phyloP scores from a whole-genome alignment of 2,888 invertebrate genomes.

The Idaea dimidiata region DNA sequence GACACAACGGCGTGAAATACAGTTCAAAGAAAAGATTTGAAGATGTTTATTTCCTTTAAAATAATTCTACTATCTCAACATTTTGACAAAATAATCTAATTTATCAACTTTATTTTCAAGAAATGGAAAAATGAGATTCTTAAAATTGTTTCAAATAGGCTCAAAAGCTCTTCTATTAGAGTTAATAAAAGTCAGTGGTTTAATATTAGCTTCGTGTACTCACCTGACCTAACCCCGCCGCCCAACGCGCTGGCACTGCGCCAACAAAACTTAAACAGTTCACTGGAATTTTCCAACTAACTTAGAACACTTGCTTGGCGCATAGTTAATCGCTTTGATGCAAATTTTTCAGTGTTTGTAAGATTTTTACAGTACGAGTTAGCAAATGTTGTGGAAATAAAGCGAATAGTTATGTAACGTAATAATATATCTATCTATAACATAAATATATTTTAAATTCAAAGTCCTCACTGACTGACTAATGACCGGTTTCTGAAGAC shows the following conservation, averaged over 20 bases:
- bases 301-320: neutral
- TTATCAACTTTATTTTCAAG: too few relatives aligned
- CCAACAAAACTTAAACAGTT: neutral
- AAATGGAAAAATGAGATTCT: too few relatives aligned
- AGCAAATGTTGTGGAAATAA: neutral
- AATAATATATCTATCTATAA: too few relatives aligned
- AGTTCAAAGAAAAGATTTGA: too few relatives aligned
- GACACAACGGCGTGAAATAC: too few relatives aligned
- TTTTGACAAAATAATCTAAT: too few relatives aligned
- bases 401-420: too few relatives aligned
- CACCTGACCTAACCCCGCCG: neutral
- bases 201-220: neutral
- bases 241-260: neutral
- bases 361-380: neutral
- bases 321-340: neutral
- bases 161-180: neutral
- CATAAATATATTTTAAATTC: too few relatives aligned
- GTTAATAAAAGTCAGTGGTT: neutral
- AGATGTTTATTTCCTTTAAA: too few relatives aligned
- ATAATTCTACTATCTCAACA: too few relatives aligned
- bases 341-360: neutral
- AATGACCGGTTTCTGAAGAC: too few relatives aligned
- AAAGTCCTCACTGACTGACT: too few relatives aligned
- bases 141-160: neutral
- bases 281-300: neutral